Evolutionary conservation across 2,888 invertebrate genomes (phyloP), one percentile per base, ranked within the genome.

Genomic region (Cyclophora punctaria): DNA sequence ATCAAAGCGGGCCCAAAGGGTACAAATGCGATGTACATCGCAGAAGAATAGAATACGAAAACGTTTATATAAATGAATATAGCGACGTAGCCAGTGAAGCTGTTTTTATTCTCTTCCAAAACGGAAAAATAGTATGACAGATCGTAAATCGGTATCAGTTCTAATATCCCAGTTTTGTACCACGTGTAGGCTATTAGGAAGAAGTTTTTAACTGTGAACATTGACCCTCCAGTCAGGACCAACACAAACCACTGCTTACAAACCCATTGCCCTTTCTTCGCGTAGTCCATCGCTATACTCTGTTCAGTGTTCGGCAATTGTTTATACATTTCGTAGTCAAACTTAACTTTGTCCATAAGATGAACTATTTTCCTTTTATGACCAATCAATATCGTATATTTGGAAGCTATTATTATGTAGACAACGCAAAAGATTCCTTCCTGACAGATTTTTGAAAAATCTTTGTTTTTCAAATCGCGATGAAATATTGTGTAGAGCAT

Each of bases 1-100:
- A 75, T 71, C 34, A 80, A 71, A 44, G 73, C 71, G 0, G 76
- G 73, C 0, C 75, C 72, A n/a, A 82, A 42, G 0, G 81, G 75
- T 3, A 73, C 67, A 51, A 68, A 74, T 0, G 68, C 70, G 1
- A 57, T 46, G 7, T 73, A 77, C 53, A 73, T 62, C 1, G 57
- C n/a, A 3, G 46, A 3, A 0, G 66, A 44, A 46, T 69, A 72
- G 2, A 47, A 5, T 5, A 49, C 67, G 48, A 51, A 72, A 4
- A 37, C 37, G 0, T 64, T 2, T 5, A 59, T 42, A 0, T 59
- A 1, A 0, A 47, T 0, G 40, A 66, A 66, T 1, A 60, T 44
- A 0, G 48, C 0, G 2, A 60, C 3, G 50, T 49, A 76, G 0
- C 68, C 50, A 2, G 44, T 37, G 0, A 66, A 7, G 48, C 55